Evolutionary conservation across 2,797 vertebrate genomes (phyloP), one percentile per base, ranked within the genome.

Genomic region (Ara ararauna): DNA sequence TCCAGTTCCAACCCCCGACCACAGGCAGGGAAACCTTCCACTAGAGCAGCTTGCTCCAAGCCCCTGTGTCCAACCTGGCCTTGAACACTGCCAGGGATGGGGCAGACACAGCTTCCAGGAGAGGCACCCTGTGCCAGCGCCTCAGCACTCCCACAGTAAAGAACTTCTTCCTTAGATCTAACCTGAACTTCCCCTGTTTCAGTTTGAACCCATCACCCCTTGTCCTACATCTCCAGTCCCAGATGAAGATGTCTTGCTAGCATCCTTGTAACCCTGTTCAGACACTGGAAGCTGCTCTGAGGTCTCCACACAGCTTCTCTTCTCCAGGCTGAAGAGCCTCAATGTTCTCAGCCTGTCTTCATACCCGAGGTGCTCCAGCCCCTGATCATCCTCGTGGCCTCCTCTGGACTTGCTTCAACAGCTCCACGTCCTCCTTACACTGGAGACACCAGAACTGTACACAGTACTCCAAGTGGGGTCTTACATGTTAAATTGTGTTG

Each of bases 401-500:
- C 14, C 22, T 58, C 56, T 34, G 56, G 56, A 34, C 56, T 58
- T 34, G 22, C 56, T 23, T 22, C 56, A 34, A 58, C 56, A 24
- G 14, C n/a, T 58, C 21, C 56, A 58, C 4, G 1, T 58, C 22
- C 22, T 34, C 22, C 56, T 58, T 34, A 16, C 22, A 23, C 1
- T 34, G 22, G 22, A 10, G n/a, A 58, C n/a, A 34, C 22, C n/a
- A 58, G 56, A 58, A 58, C 14, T 24, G n/a, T 16, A 58, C 54
- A 22, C n/a, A 34, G 32, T 23, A 9, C 13, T 58, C 21, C n/a
- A 7, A 15, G 56, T 58, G 56, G n/a, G 22, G 13, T 58, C n/a
- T 16, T 21, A 4, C 15, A 17, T 0, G 0, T 45, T 16, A 24
- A 84, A 54, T 15, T 6, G 14, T 2, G 2, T 32, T 1, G 3